phyloP scores from a whole-genome alignment of 2,888 invertebrate genomes.

The Platycheirus rosarum region DNA sequence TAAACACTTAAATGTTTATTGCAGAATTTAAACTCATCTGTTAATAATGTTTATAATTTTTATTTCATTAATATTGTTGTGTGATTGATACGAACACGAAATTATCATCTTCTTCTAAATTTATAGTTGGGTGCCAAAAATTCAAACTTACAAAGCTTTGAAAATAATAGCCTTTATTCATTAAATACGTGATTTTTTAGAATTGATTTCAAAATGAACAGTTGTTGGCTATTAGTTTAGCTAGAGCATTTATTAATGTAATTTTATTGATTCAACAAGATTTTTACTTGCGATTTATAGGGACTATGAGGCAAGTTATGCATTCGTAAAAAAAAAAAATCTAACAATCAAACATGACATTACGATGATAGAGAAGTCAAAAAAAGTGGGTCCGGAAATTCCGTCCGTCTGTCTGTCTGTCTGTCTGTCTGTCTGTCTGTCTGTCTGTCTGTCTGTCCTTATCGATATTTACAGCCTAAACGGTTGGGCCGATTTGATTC shows the following conservation, averaged over 20 bases:
- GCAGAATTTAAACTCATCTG: slow-evolving; percentile 50
- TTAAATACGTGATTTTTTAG: slow-evolving; percentile 35
- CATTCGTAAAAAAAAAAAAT: no score
- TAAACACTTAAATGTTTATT: slow-evolving; percentile 48
- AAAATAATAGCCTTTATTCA: slow-evolving; percentile 16
- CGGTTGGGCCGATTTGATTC: no score
- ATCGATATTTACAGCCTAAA: no score
- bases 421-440: slow-evolving; percentile 16
- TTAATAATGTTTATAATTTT: slow-evolving; percentile 51
- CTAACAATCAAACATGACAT: no score
- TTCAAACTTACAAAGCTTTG: neutral
- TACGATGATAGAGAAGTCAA: no score
- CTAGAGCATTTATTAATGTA: neutral
- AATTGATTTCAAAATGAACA: slow-evolving; percentile 26
- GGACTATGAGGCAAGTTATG: no score
- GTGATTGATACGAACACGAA: slow-evolving; percentile 45
- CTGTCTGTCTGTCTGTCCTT: no score
- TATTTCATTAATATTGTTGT: slow-evolving; percentile 45
- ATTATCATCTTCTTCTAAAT: neutral
- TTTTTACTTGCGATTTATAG: no score
- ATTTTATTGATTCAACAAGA: no score
- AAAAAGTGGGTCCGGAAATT: no score
- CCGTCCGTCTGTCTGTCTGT: no score
- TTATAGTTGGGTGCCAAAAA: slow-evolving; percentile 29
- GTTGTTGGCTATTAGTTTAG: slow-evolving; percentile 51